phyloP scores from a whole-genome alignment of 2,113 vertebrate species.

The Tetraodon nigroviridis region DNA sequence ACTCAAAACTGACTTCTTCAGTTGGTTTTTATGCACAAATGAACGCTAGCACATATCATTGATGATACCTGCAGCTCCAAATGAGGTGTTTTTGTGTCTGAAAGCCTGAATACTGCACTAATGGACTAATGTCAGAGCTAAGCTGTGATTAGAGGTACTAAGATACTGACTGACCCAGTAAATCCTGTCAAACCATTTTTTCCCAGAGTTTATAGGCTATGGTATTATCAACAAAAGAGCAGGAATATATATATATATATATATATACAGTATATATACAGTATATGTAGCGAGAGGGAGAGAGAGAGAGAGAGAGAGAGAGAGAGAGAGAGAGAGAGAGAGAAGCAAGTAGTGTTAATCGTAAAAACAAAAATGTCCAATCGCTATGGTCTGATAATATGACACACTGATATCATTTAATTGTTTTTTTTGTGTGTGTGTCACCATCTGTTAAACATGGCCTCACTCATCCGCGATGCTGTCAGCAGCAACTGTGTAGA shows the following conservation, averaged over 20 bases:
- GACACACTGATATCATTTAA: too few relatives aligned
- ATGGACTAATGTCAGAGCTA: too few relatives aligned
- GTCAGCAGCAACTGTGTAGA: conserved; percentile 19
- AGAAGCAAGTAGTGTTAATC: too few relatives aligned
- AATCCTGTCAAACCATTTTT: neutral
- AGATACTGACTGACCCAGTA: neutral
- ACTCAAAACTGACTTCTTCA: neutral
- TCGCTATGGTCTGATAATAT: too few relatives aligned
- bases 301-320: too few relatives aligned
- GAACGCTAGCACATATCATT: conserved; percentile 29
- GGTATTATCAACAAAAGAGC: too few relatives aligned
- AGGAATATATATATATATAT: neutral
- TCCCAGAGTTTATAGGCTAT: neutral
- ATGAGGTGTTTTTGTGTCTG: conserved; percentile 24
- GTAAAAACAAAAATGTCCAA: too few relatives aligned
- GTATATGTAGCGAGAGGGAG: too few relatives aligned
- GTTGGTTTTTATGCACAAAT: conserved; percentile 27
- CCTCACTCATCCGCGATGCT: conserved; percentile 5
- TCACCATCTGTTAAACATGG: conserved; percentile 24
- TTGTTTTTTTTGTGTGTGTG: neutral
- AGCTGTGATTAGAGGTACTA: too few relatives aligned
- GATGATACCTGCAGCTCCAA: conserved; percentile 27
- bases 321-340: too few relatives aligned
- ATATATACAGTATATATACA: too few relatives aligned
- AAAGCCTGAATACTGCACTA: too few relatives aligned